Evolutionary conservation across 2,888 invertebrate species (phyloP).

Genomic region (Cheilosia pagana): DNA sequence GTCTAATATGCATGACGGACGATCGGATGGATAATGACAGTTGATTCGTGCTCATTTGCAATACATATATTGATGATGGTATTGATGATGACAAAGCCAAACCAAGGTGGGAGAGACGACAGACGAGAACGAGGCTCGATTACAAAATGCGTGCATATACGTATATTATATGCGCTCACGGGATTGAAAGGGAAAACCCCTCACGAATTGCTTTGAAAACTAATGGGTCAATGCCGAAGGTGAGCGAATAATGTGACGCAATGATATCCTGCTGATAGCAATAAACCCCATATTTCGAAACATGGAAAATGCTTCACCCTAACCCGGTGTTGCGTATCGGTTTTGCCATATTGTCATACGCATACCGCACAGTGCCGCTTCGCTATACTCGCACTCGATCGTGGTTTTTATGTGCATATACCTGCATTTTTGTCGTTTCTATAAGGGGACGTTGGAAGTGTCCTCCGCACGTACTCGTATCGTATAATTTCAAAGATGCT

Average conservation of each 20-base stretch:
- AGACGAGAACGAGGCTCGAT: constrained; percentile 14
- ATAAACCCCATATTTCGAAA: constrained; percentile 55
- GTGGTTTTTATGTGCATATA: constrained; percentile 34
- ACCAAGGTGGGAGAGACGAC: no score
- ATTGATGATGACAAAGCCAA: constrained; percentile 62
- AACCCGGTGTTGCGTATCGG: constrained; percentile 66
- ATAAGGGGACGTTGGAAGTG: no score
- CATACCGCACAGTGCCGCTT: constrained; percentile 16
- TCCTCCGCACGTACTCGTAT: no score
- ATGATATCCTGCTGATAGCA: constrained; percentile 64
- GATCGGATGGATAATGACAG: constrained; percentile 64
- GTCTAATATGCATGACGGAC: constrained; percentile 73
- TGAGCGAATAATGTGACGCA: constrained; percentile 23
- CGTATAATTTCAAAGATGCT: constrained; percentile 5
- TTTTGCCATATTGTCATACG: constrained; percentile 56
- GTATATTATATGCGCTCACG: constrained; percentile 9
- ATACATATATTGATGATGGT: constrained; percentile 68
- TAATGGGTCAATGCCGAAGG: constrained; percentile 43
- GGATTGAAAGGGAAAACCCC: constrained; percentile 6
- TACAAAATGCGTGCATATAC: constrained; percentile 63
- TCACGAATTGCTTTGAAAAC: constrained; percentile 11
- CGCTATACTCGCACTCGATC: constrained; percentile 6
- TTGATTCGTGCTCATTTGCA: constrained; percentile 58
- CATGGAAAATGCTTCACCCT: constrained; percentile 52
- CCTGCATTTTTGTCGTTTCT: constrained; percentile 29